Evolutionary conservation across 2,797 vertebrate species (phyloP).

Genomic region (Champsocephalus gunnari): DNA sequence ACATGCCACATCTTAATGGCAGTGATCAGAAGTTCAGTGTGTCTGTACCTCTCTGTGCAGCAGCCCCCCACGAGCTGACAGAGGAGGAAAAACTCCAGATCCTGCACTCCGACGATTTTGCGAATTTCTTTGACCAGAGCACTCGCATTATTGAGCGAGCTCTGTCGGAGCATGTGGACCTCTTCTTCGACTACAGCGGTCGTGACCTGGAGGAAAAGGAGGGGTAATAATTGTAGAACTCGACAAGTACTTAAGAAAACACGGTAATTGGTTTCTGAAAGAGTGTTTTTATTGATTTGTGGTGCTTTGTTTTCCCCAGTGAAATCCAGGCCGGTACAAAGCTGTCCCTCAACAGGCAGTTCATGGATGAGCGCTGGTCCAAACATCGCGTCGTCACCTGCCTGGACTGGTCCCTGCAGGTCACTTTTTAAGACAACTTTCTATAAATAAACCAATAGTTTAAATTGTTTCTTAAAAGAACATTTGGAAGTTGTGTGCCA

Average conservation of each 20-base stretch:
- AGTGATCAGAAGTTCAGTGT: slow-evolving; percentile 10
- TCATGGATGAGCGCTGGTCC: slow-evolving; percentile 97
- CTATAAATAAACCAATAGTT: slow-evolving; percentile 16
- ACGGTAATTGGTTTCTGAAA: slow-evolving; percentile 47
- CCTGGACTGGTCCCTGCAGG: slow-evolving; percentile 98
- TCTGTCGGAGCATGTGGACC: slow-evolving; percentile 95
- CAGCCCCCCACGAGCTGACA: slow-evolving; percentile 91
- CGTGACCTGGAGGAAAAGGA: slow-evolving; percentile 98
- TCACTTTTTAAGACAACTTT: slow-evolving; percentile 51
- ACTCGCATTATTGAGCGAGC: slow-evolving; percentile 96
- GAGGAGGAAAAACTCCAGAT: slow-evolving; percentile 99
- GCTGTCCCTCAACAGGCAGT: slow-evolving; percentile 94
- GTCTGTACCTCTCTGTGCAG: slow-evolving; percentile 72
- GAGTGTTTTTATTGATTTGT: slow-evolving; percentile 59
- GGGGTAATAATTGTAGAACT: slow-evolving; percentile 83
- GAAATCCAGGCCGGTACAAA: slow-evolving; percentile 98
- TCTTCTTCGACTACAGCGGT: slow-evolving; percentile 99
- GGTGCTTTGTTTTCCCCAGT: slow-evolving; percentile 74
- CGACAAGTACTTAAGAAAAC: not conserved
- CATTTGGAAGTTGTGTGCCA: not conserved
- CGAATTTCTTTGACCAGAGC: slow-evolving; percentile 96
- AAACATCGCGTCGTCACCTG: slow-evolving; percentile 98
- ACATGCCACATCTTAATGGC: slow-evolving; percentile 9
- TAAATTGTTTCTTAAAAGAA: slow-evolving; percentile 1
- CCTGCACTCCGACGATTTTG: slow-evolving; percentile 95